These are phyloP conservation scores for Alfaro cultratus DNA, from an alignment of 2,797 vertebrate species.

Conservation along the genomic window DNA sequence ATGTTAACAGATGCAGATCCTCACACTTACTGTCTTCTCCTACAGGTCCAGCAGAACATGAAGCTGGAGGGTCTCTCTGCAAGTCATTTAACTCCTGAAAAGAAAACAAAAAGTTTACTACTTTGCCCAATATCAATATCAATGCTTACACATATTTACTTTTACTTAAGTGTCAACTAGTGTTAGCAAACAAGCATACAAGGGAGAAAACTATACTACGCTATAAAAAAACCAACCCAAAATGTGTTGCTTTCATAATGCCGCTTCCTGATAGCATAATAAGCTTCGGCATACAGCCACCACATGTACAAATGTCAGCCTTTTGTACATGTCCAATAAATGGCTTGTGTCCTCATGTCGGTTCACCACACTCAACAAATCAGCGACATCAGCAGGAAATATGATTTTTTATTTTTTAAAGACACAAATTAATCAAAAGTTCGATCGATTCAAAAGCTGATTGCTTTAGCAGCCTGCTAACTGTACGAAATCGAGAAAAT, in stretches of 20 bases:
- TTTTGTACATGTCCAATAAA: background rate
- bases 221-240: background rate
- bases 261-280: slow-evolving; percentile 29
- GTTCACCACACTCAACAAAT: background rate
- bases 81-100: slow-evolving; percentile 78
- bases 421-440: slow-evolving; percentile 10
- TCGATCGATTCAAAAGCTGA: slow-evolving; percentile 4
- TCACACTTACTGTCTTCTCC: slow-evolving; percentile 79
- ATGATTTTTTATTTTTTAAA: background rate
- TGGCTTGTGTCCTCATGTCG: background rate
- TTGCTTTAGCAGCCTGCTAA: background rate
- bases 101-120: background rate
- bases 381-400: slow-evolving; percentile 5
- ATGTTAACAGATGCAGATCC: background rate
- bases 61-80: slow-evolving; percentile 79
- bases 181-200: background rate
- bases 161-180: background rate
- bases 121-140: background rate
- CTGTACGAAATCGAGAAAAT: too few relatives aligned
- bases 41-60: slow-evolving; percentile 82
- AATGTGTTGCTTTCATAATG: slow-evolving; percentile 11
- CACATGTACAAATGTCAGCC: background rate
- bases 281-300: slow-evolving; percentile 9
- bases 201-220: accelerated
- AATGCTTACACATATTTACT: background rate